A percentile compares a stretch with the other conserved stretches of the same genome.
Evolutionary conservation across 1,140 invertebrate genomes (phyloP).

Genomic region (Centruroides vittatus): DNA sequence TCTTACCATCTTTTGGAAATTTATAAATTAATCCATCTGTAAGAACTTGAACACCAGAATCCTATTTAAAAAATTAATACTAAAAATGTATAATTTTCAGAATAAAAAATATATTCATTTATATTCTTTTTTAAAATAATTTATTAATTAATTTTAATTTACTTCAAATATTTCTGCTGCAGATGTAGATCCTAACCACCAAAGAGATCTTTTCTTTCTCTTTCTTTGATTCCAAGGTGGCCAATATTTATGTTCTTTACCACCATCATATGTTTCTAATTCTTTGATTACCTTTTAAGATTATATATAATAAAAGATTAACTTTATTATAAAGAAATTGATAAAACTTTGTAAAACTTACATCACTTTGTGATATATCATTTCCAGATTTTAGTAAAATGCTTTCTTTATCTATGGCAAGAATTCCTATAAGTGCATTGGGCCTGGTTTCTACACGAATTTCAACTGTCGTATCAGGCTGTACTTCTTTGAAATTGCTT

Average conservation of each 20-base stretch:
- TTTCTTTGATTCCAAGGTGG: conserved; percentile 13
- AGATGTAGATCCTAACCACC: conserved; percentile 48
- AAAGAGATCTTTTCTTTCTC: conserved; percentile 30
- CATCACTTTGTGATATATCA: conserved; percentile 40
- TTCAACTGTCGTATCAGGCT: conserved; percentile 54
- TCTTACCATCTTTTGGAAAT: conserved; percentile 20
- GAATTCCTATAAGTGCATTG: conserved; percentile 68
- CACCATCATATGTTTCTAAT: conserved; percentile 46
- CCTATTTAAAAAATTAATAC: conserved; percentile 31
- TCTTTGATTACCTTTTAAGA: conserved; percentile 40
- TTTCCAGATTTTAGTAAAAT: conserved; percentile 49
- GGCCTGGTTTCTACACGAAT: conserved; percentile 60
- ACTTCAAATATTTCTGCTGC: conserved; percentile 47
- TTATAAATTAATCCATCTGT: conserved; percentile 46
- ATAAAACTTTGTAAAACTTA: conserved; percentile 16
- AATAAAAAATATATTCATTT: background rate
- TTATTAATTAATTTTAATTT: conserved; percentile 20
- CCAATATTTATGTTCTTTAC: conserved; percentile 20
- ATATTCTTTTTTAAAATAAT: background rate
- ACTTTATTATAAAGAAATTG: background rate
- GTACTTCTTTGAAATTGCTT: conserved; percentile 41
- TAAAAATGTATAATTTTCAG: background rate
- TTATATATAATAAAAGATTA: background rate
- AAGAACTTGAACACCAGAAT: conserved; percentile 57
- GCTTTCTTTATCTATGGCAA: conserved; percentile 78